Conservation (phyloP, 2,797 vertebrate genomes). For the Poeciliopsis turneri region DNA sequence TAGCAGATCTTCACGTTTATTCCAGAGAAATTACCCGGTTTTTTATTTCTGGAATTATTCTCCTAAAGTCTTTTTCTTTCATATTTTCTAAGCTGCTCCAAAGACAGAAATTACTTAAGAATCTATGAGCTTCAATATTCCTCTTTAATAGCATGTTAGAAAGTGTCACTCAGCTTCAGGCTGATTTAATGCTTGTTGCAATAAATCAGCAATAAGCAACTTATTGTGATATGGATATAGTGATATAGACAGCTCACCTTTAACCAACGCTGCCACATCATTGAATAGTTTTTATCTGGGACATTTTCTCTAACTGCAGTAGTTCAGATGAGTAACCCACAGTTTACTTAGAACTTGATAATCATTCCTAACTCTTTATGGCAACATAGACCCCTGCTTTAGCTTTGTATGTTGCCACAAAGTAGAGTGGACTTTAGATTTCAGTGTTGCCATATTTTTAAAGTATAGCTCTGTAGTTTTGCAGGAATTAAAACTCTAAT, state of each 20-base stretch:
- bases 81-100: background rate
- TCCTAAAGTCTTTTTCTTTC: background rate
- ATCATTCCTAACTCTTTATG: background rate
- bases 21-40: background rate
- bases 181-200: background rate
- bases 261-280: background rate
- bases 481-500: background rate
- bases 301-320: background rate
- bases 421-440: background rate
- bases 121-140: background rate
- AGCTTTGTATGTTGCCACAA: background rate
- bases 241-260: background rate
- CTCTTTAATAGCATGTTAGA: background rate
- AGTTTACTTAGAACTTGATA: background rate
- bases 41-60: background rate
- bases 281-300: background rate
- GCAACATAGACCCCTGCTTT: background rate
- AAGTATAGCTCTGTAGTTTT: background rate
- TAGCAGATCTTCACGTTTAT: slow-evolving; percentile 6
- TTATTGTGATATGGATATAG: too few species aligned
- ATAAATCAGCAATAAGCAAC: too few species aligned
- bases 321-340: background rate
- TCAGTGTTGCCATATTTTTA: background rate
- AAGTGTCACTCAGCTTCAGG: background rate
- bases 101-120: background rate